phyloP scores from a whole-genome alignment of 2,888 invertebrate genomes.

The Lasioglossum zephyrum region DNA sequence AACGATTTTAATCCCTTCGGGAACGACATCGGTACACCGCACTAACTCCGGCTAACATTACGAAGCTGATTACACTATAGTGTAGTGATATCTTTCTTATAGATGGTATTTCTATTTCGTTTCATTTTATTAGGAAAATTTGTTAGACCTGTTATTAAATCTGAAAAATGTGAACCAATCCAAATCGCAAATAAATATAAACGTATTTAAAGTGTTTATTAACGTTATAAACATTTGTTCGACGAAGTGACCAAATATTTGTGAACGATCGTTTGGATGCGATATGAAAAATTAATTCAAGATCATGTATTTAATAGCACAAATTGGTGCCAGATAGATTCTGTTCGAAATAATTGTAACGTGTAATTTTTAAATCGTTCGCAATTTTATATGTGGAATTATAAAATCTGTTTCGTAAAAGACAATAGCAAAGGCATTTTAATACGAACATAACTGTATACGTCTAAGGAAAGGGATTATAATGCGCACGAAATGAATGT shows the following conservation, averaged over 20 bases:
- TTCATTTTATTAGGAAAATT: neutral
- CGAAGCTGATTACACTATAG: too few species aligned
- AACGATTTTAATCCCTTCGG: neutral
- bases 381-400: neutral
- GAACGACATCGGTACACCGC: neutral
- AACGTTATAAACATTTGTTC: neutral
- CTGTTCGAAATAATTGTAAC: neutral
- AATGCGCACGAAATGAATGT: neutral
- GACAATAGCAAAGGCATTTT: neutral
- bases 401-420: neutral
- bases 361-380: neutral
- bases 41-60: neutral
- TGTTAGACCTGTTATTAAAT: neutral
- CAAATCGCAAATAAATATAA: neutral
- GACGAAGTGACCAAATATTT: neutral
- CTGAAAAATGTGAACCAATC: neutral
- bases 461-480: neutral
- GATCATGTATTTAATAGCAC: neutral
- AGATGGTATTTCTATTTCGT: neutral
- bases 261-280: neutral
- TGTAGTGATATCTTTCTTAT: too few species aligned
- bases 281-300: neutral
- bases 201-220: neutral
- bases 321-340: neutral
- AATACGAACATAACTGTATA: neutral